Evolutionary conservation across 1,140 invertebrate species (phyloP), one percentile per base, ranked within the genome.

Genomic region (Chionoecetes opilio): DNA sequence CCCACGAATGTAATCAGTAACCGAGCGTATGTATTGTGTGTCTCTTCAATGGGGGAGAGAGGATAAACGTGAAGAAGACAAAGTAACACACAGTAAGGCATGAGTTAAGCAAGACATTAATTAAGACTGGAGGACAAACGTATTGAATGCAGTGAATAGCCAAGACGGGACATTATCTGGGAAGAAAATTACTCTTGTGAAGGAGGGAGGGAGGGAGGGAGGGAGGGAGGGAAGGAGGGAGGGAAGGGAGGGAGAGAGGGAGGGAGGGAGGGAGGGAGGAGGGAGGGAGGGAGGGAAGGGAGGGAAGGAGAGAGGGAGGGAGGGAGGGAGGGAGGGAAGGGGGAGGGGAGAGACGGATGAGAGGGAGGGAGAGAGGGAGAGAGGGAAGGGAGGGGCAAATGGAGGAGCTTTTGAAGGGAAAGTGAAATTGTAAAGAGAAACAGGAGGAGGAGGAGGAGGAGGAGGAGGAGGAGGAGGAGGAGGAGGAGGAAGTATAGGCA

Each of bases 401-500:
- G 5, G 82, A n/a, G n/a, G 32, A 84, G 82, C 82, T 84, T 34
- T 84, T 84, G 82, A 0, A 17, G 21, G 46, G 46, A 53, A 53
- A 17, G 21, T 53, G 21, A 53, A 53, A 53, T 9, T 53, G 21
- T 84, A 26, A 8, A n/a, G n/a, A n/a, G n/a, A n/a, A n/a, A n/a
- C n/a, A n/a, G n/a, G 82, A 26, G 82, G 82, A n/a, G 32, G 82
- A 84, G 32, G 82, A 84, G 82, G 26, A 84, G 21, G 82, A 84
- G 26, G 82, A 84, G 82, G 82, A n/a, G n/a, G n/a, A n/a, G n/a
- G 82, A 26, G 82, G 82, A n/a, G 32, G 82, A 84, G 32, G 82
- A 84, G 82, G 26, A 84, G 21, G 82, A 84, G 26, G 82, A 84
- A n/a, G 82, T n/a, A 26, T 17, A 3, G 82, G n/a, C 29, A 53